Conservation (phyloP, 2,113 vertebrate genomes). For the Chiloscyllium plagiosum region DNA sequence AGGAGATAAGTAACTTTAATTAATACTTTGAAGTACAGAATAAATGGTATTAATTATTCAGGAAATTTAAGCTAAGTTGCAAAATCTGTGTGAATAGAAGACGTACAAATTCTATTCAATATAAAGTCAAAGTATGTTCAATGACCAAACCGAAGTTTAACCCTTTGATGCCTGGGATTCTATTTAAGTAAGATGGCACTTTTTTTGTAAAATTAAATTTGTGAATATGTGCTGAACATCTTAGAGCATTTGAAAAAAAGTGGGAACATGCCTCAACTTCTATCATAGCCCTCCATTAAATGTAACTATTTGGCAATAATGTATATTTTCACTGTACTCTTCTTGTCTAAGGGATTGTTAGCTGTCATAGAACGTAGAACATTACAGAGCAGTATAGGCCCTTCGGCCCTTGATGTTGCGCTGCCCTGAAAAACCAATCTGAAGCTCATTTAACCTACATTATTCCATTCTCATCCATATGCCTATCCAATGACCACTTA, state of each 20-base stretch:
- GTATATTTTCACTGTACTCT: background rate
- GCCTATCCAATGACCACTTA: no score
- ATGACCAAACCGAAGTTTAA: background rate
- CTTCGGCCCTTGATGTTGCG: no score
- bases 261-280: background rate
- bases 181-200: background rate
- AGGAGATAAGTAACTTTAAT: slow-evolving; percentile 37
- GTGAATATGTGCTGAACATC: background rate
- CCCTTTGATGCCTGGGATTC: background rate
- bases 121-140: background rate
- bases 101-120: background rate
- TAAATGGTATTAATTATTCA: slow-evolving; percentile 38
- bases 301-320: background rate
- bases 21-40: slow-evolving; percentile 36
- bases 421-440: no score
- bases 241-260: background rate
- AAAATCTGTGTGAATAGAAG: slow-evolving; percentile 18
- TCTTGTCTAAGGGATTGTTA: background rate
- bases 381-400: no score
- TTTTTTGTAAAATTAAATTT: background rate
- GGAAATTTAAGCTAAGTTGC: slow-evolving; percentile 21
- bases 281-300: background rate
- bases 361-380: no score
- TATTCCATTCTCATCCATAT: no score
- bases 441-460: no score